phyloP scores from a whole-genome alignment of 2,113 vertebrate genomes.

The Larimichthys polyactis region DNA sequence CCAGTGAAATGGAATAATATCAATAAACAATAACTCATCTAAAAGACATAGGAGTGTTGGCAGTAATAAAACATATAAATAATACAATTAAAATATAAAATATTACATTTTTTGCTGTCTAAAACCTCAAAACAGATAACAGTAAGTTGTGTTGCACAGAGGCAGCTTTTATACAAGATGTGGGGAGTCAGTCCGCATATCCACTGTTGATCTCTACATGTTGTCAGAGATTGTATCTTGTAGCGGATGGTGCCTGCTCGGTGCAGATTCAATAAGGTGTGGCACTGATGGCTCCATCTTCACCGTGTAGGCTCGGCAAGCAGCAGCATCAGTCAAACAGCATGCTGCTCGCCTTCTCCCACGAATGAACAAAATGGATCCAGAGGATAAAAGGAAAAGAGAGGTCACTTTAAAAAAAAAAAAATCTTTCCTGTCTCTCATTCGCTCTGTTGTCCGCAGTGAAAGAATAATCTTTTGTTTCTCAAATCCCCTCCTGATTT shows the following conservation, averaged over 20 bases:
- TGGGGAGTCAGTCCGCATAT: not conserved
- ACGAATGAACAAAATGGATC: slow-evolving; percentile 15
- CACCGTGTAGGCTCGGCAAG: not conserved
- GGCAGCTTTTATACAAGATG: not conserved
- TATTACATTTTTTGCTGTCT: too few species aligned
- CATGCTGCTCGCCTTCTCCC: slow-evolving; percentile 13
- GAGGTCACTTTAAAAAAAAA: slow-evolving; percentile 2
- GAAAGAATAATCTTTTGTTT: slow-evolving; percentile 42
- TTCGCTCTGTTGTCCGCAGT: slow-evolving; percentile 18
- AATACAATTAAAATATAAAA: too few species aligned
- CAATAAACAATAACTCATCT: not conserved
- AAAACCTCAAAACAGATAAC: not conserved
- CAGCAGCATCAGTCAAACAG: slow-evolving; percentile 10
- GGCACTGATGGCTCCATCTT: slow-evolving; percentile 49
- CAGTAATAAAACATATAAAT: not conserved
- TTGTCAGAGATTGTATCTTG: slow-evolving; percentile 54
- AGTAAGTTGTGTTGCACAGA: not conserved
- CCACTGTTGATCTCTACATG: slow-evolving; percentile 12
- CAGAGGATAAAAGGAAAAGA: slow-evolving; percentile 49
- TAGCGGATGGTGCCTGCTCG: slow-evolving; percentile 25
- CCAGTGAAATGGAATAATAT: too few species aligned
- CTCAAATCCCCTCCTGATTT: slow-evolving; percentile 36
- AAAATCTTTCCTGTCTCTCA: not conserved
- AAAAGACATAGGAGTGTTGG: not conserved
- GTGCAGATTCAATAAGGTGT: slow-evolving; percentile 56